A percentile compares a stretch with the other conserved stretches of the same genome.
These are phyloP conservation scores for Prorops nasuta DNA, from an alignment of 1,140 invertebrate species.

Conservation along the genomic window DNA sequence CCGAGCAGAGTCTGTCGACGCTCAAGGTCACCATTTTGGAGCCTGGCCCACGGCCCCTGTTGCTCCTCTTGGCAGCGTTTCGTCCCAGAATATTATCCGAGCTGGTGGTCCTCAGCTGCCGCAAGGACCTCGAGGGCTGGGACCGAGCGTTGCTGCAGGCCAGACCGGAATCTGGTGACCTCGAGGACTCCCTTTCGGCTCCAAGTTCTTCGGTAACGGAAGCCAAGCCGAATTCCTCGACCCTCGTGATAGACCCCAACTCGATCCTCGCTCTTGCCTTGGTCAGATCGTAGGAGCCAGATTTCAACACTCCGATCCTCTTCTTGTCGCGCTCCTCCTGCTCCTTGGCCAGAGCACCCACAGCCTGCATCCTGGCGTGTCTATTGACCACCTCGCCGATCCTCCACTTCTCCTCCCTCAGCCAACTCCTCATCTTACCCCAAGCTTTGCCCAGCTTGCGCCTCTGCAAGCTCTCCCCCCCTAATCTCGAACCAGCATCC, in stretches of 20 bases:
- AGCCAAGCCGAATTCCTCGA: slow-evolving; percentile 40
- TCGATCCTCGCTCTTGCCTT: slow-evolving; percentile 28
- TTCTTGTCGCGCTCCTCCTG: neutral
- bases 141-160: neutral
- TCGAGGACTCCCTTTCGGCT: slow-evolving; percentile 1
- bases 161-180: slow-evolving; percentile 1
- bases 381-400: slow-evolving; percentile 55
- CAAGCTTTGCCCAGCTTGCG: slow-evolving; percentile 56
- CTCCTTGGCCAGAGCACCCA: slow-evolving; percentile 36
- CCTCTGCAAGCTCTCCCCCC: slow-evolving; percentile 48
- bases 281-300: slow-evolving; percentile 45
- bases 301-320: slow-evolving; percentile 3
- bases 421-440: slow-evolving; percentile 57
- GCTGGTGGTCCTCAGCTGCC: slow-evolving; percentile 30
- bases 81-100: slow-evolving; percentile 35
- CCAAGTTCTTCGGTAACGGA: slow-evolving; percentile 29
- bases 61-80: slow-evolving; percentile 1
- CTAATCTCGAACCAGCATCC: neutral
- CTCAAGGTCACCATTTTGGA: slow-evolving; percentile 43
- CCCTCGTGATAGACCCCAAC: slow-evolving; percentile 32
- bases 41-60: slow-evolving; percentile 14
- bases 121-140: neutral
- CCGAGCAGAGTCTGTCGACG: slow-evolving; percentile 35
- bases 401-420: slow-evolving; percentile 54
- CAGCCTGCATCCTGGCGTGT: slow-evolving; percentile 54